Evolutionary conservation across 1,140 invertebrate genomes (phyloP).

Genomic region (Cotesia glomerata): DNA sequence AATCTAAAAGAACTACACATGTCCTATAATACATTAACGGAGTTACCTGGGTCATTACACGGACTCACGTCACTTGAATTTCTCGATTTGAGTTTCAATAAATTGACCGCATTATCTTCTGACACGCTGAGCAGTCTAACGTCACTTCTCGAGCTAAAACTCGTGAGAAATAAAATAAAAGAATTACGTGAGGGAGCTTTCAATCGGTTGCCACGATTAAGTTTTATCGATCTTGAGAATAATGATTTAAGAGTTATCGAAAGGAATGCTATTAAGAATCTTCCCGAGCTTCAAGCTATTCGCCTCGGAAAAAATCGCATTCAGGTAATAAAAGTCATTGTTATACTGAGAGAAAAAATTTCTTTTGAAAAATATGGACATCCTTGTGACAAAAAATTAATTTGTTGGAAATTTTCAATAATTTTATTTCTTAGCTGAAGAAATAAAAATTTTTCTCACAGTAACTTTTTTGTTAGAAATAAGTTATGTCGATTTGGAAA

Average conservation of each 20-base stretch:
- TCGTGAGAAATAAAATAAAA: slow-evolving; percentile 78
- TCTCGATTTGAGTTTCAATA: slow-evolving; percentile 82
- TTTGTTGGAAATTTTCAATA: too few species aligned
- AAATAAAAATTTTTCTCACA: too few species aligned
- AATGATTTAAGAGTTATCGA: slow-evolving; percentile 83
- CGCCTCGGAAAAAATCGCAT: slow-evolving; percentile 79
- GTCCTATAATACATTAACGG: slow-evolving; percentile 77
- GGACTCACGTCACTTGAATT: slow-evolving; percentile 71
- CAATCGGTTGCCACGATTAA: slow-evolving; percentile 72
- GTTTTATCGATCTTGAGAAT: slow-evolving; percentile 77
- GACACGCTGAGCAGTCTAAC: slow-evolving; percentile 72
- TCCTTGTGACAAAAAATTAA: too few species aligned
- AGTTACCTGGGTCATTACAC: slow-evolving; percentile 74
- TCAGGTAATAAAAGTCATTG: slow-evolving; percentile 60
- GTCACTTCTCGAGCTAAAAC: slow-evolving; percentile 70
- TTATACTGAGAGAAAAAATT: too few species aligned
- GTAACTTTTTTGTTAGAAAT: too few species aligned
- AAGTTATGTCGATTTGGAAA: too few species aligned
- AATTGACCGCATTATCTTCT: slow-evolving; percentile 73
- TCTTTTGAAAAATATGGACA: too few species aligned
- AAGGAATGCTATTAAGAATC: slow-evolving; percentile 74
- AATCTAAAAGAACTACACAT: slow-evolving; percentile 77
- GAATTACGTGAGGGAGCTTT: slow-evolving; percentile 76
- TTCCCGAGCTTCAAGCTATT: slow-evolving; percentile 79
- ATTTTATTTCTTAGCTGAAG: too few species aligned